Conservation (phyloP, 2,888 invertebrate species). For the Junonia oenone region DNA sequence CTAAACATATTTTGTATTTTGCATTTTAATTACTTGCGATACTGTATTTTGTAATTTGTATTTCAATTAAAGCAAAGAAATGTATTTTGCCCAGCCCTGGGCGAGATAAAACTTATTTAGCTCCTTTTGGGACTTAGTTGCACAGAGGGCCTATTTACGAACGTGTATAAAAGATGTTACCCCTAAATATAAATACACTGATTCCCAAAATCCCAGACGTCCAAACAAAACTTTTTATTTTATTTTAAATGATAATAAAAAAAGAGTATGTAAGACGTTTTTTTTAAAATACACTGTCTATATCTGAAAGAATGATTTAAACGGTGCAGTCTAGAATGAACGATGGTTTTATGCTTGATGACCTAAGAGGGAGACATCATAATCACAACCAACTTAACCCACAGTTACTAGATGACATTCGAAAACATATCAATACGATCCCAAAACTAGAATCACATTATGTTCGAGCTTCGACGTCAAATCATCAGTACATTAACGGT, state of each 20-base stretch:
- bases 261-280: slow-evolving; percentile 24
- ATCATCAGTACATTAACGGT: neutral
- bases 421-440: neutral
- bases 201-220: neutral
- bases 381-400: slow-evolving; percentile 23
- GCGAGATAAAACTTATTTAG: slow-evolving; percentile 6
- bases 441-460: neutral
- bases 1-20: too few relatives aligned
- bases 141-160: neutral
- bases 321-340: slow-evolving; percentile 12
- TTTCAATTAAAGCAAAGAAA: too few relatives aligned
- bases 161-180: neutral
- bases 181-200: slow-evolving; percentile 13
- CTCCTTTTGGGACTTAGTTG: slow-evolving; percentile 1
- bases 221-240: slow-evolving; percentile 8
- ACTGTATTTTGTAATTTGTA: too few relatives aligned
- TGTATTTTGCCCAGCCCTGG: too few relatives aligned
- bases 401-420: slow-evolving; percentile 17
- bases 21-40: too few relatives aligned
- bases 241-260: neutral
- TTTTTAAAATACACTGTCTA: slow-evolving; percentile 27
- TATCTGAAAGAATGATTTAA: slow-evolving; percentile 20
- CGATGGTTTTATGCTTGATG: slow-evolving; percentile 11
- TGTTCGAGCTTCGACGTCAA: neutral
- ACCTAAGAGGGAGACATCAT: slow-evolving; percentile 28